phyloP scores from a whole-genome alignment of 64 coral and sea anemone genomes.

The Anthopleura sola region DNA sequence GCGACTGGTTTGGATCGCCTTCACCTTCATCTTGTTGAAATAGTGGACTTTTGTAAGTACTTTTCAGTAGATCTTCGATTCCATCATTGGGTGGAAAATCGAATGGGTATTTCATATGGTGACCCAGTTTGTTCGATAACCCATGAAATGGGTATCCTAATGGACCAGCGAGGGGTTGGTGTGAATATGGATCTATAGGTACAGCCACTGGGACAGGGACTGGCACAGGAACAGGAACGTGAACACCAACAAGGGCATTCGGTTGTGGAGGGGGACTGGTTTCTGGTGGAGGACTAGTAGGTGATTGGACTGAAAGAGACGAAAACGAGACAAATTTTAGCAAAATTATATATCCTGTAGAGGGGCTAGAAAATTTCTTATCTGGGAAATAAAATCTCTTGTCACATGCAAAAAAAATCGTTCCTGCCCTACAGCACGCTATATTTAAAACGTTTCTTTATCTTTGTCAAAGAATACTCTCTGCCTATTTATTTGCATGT shows the following conservation, averaged over 20 bases:
- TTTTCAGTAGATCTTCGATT: background rate
- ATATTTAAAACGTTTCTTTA: too few relatives aligned
- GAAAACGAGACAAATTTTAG: too few relatives aligned
- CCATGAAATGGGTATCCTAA: background rate
- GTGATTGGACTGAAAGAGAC: background rate
- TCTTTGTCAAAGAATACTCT: too few relatives aligned
- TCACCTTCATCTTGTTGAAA: background rate
- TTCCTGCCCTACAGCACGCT: too few relatives aligned
- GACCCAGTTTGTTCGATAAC: background rate
- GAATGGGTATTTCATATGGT: background rate
- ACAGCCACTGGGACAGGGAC: constrained; percentile 1
- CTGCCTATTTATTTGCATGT: too few relatives aligned
- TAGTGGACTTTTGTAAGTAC: background rate
- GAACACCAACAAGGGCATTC: background rate
- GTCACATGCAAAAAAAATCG: too few relatives aligned
- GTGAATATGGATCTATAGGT: background rate
- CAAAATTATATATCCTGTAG: too few relatives aligned
- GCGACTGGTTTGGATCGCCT: background rate
- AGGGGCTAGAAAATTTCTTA: too few relatives aligned
- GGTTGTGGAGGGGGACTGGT: background rate
- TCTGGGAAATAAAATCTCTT: too few relatives aligned
- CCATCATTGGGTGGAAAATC: background rate
- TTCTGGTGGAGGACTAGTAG: background rate
- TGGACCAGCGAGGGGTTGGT: background rate
- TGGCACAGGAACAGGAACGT: background rate